Base-by-base conservation (phyloP, 2,113 vertebrate genomes). In the Xerus inauris region DNA sequence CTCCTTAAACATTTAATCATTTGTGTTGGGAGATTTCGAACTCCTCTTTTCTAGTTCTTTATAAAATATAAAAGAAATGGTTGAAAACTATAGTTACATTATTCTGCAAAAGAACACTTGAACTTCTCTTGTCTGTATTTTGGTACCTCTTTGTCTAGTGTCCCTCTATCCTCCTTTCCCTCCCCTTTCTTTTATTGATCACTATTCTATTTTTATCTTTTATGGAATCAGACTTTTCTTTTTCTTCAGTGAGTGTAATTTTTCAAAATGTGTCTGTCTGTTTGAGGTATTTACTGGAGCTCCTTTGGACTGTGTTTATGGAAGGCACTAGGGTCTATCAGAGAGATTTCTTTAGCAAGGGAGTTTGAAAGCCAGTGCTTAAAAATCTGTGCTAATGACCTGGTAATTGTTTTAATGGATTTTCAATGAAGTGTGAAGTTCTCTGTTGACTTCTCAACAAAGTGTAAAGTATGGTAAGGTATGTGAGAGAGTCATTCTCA, bases 371-470 rank as follows among this genome's bases (percentile, higher is more conserved):
- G n/a, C 76, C 75, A 64, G 72, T 65, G 42, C 84, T 97, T 95
- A 76, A 47, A 90, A 96, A 76, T 96, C 72, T 47, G 0, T 92
- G 80, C 94, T 97, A 97, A 97, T 94, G 95, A 97, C 82, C 92
- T 90, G 42, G 94, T 97, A 97, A 97, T 97, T 97, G 94, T 97
- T 96, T 97, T 96, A 97, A 97, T 97, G 95, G 96, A 86, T 97
- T 97, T 96, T 97, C 96, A 97, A 95, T 97, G 95, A 97, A 97
- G 97, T 96, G 94, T 80, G 85, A 97, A 96, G 93, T 92, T 98
- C 94, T 97, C 54, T 86, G 93, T 89, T 95, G 94, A 97, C 91
- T 97, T 96, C 73, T 94, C 95, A 91, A 90, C 94, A 88, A 96
- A 97, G 92, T 95, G 81, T 92, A 91, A 97, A 94, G 94, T 92